A percentile compares a stretch with the other conserved stretches of the same genome.
Evolutionary conservation across 2,888 invertebrate species (phyloP).

Genomic region (Odontocolon sp.): DNA sequence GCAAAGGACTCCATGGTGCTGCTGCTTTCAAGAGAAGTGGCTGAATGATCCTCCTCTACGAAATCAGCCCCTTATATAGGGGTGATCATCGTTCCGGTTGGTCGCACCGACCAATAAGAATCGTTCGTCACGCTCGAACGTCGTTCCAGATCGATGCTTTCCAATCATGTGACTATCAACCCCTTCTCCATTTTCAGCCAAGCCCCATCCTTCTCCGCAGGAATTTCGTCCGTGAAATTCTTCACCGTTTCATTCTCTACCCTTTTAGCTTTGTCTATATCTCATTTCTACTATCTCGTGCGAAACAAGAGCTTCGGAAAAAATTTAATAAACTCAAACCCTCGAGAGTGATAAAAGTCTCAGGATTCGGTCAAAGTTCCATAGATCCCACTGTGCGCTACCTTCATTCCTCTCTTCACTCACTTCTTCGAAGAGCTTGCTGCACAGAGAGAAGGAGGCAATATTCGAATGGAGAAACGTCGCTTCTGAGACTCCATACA

Average conservation of each 20-base stretch:
- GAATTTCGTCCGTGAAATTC: not conserved
- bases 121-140: not conserved
- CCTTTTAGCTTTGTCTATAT: too few relatives aligned
- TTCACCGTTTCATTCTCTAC: too few relatives aligned
- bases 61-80: too few relatives aligned
- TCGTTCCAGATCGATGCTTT: not conserved
- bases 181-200: not conserved
- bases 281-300: not conserved
- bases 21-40: too few relatives aligned
- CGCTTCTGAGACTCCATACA: too few relatives aligned
- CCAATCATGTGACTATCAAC: not conserved
- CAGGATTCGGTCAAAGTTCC: not conserved
- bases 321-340: not conserved
- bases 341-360: not conserved
- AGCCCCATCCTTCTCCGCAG: too few relatives aligned
- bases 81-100: not conserved
- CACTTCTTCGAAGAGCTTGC: not conserved
- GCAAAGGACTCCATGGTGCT: too few relatives aligned
- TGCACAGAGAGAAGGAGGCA: not conserved
- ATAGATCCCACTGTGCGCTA: not conserved
- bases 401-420: not conserved
- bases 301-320: not conserved
- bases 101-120: not conserved
- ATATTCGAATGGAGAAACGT: not conserved
- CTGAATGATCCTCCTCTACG: too few relatives aligned